Conservation (phyloP, 1,140 invertebrate species). For the Ooceraea biroi region DNA sequence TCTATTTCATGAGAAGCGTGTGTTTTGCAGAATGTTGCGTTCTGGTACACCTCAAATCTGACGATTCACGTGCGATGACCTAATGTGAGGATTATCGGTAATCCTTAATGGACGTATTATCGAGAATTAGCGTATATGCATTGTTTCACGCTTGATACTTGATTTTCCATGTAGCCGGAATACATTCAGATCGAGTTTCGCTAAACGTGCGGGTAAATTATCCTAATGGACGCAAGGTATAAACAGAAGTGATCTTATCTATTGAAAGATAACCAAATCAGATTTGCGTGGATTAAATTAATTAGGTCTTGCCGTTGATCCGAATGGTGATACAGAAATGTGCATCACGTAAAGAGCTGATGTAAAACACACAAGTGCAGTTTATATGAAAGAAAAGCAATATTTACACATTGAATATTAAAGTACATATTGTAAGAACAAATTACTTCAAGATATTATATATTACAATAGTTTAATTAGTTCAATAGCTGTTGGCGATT, state of each 20-base stretch:
- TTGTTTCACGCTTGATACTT: constrained; percentile 53
- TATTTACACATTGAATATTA: not conserved
- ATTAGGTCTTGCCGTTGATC: constrained; percentile 31
- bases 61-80: not conserved
- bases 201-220: constrained; percentile 61
- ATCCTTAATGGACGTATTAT: constrained; percentile 25
- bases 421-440: not conserved
- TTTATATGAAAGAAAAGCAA: not conserved
- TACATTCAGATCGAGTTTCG: constrained; percentile 50
- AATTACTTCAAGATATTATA: not conserved
- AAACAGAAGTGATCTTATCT: constrained; percentile 52
- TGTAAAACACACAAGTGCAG: constrained; percentile 15
- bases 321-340: not conserved
- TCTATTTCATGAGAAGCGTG: not conserved
- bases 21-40: not conserved
- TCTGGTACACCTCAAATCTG: not conserved
- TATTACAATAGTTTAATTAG: no score
- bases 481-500: not conserved
- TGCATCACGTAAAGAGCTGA: not conserved
- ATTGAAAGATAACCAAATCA: constrained; percentile 40
- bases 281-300: constrained; percentile 63
- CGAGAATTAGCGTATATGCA: constrained; percentile 20
- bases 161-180: constrained; percentile 63
- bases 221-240: constrained; percentile 47
- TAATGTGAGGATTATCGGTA: constrained; percentile 18